These are phyloP conservation scores for Ptychodera flava DNA, from an alignment of 35 echinoderm and acorn worm genomes.

Conservation along the genomic window DNA sequence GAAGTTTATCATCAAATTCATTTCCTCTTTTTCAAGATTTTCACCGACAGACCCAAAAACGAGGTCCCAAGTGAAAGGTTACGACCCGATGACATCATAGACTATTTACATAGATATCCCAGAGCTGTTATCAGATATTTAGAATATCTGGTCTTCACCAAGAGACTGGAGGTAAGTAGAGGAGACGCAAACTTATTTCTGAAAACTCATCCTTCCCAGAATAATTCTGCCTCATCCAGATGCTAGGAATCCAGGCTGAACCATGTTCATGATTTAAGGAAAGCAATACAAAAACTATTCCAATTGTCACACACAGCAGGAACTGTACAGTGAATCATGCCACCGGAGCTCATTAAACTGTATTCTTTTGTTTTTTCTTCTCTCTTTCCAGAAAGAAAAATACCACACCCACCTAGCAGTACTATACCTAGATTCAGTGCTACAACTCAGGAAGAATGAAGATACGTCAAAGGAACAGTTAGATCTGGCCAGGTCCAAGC, in stretches of 20 bases:
- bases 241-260: no score
- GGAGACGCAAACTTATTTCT: no score
- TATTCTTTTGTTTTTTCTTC: background rate
- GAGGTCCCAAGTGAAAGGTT: conserved; percentile 80
- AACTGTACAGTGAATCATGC: background rate
- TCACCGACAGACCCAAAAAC: conserved; percentile 67
- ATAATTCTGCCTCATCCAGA: no score
- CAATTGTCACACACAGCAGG: background rate
- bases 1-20: background rate
- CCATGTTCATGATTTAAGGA: no score
- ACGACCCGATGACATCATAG: conserved; percentile 85
- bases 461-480: conserved; percentile 25
- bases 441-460: conserved; percentile 44
- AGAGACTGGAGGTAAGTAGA: conserved; percentile 73
- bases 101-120: conserved; percentile 88
- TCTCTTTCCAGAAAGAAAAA: conserved; percentile 74
- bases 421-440: conserved; percentile 75
- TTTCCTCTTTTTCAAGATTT: conserved; percentile 43
- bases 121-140: conserved; percentile 87
- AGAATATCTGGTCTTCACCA: conserved; percentile 88
- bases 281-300: no score
- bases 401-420: conserved; percentile 99
- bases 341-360: background rate
- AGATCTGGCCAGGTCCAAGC: conserved; percentile 85
- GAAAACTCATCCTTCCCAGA: no score